Evolutionary conservation across 2,113 vertebrate species (phyloP).

Genomic region (Prinia subflava): DNA sequence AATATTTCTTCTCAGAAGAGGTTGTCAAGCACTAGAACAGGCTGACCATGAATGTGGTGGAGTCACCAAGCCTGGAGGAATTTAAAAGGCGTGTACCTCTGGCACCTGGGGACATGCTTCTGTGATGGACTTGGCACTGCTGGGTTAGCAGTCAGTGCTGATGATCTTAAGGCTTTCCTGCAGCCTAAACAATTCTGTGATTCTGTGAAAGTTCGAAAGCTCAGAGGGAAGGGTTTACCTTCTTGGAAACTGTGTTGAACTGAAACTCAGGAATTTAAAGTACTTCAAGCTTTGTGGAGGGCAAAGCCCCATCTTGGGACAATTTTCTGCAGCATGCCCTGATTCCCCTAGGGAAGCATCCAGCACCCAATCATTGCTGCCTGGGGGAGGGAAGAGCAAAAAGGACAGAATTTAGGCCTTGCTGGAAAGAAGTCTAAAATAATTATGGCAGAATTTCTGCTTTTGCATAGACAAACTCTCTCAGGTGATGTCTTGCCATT

Average conservation of each 20-base stretch:
- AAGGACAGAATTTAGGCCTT: not conserved
- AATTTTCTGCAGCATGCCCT: not conserved
- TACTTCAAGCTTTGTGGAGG: not conserved
- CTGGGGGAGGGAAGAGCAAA: not conserved
- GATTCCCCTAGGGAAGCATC: not conserved
- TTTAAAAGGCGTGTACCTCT: not conserved
- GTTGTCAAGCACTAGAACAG: not conserved
- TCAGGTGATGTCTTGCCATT: not conserved
- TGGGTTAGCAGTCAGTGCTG: fast-evolving
- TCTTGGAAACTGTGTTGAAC: not conserved
- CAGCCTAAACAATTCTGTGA: not conserved
- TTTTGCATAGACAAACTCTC: not conserved
- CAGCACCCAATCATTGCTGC: not conserved
- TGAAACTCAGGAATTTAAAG: not conserved
- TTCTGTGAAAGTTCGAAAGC: not conserved
- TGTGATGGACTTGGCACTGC: not conserved
- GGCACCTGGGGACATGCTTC: fast-evolving
- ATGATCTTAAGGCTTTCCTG: not conserved
- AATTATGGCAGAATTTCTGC: not conserved
- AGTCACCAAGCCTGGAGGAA: not conserved
- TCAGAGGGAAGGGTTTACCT: not conserved
- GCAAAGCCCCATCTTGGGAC: not conserved
- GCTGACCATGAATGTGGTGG: fast-evolving
- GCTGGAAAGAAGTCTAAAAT: not conserved
- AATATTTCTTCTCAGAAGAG: not conserved